A percentile compares a stretch with the other conserved stretches of the same genome.
Evolutionary conservation across 1,140 invertebrate genomes (phyloP).

Genomic region (Orchesella cincta): DNA sequence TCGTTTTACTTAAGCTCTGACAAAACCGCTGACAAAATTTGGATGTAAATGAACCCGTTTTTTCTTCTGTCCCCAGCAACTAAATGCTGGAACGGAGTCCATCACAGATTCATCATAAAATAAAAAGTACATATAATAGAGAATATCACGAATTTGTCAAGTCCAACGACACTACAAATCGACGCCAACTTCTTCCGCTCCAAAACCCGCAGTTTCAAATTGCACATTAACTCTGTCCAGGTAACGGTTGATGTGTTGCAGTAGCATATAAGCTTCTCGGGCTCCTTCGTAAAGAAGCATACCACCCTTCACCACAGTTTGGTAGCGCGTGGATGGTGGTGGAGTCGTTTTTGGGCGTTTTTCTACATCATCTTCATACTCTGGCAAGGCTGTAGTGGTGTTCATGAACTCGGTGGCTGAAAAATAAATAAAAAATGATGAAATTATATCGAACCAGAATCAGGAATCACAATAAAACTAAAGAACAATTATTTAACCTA

Average conservation of each 20-base stretch:
- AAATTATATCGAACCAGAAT: not conserved
- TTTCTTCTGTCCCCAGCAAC: too few relatives aligned
- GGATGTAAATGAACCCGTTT: too few relatives aligned
- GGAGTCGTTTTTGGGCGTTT: not conserved
- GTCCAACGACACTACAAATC: not conserved
- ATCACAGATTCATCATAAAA: too few relatives aligned
- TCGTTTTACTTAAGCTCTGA: too few relatives aligned
- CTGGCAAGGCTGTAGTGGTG: not conserved
- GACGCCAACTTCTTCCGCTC: conserved; percentile 7
- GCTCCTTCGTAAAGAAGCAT: conserved; percentile 41
- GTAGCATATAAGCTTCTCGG: conserved; percentile 38
- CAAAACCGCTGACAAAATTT: too few relatives aligned
- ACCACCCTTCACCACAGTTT: conserved; percentile 29
- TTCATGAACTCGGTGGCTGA: not conserved
- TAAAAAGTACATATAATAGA: too few relatives aligned
- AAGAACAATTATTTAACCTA: too few relatives aligned
- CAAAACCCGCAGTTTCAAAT: not conserved
- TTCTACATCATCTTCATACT: conserved; percentile 1
- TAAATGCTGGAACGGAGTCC: too few relatives aligned
- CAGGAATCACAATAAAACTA: too few relatives aligned
- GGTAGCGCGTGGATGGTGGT: not conserved
- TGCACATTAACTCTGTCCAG: not conserved
- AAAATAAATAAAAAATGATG: not conserved
- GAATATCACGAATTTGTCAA: too few relatives aligned
- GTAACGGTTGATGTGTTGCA: conserved; percentile 26